Evolutionary conservation across 1,140 invertebrate genomes (phyloP), one percentile per base, ranked within the genome.

Genomic region (Rhopalosiphum padi): DNA sequence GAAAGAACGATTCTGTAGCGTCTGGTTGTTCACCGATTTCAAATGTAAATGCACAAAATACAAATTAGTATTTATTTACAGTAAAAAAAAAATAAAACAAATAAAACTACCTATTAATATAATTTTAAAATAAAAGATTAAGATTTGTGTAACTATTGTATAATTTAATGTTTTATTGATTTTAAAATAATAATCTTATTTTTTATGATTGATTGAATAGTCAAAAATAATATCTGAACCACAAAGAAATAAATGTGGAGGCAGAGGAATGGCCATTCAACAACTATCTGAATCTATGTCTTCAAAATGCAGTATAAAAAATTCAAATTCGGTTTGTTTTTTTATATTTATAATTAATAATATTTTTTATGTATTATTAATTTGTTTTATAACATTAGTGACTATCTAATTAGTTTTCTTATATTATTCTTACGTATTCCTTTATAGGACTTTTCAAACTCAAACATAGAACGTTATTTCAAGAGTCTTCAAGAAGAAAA

Each of bases 241-340:
- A n/a, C 6, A 2, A 35, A 15, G 2, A 51, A 30, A 5, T n/a
- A 87, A 87, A 87, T 87, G 15, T 48, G 86, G 86, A 21, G 43
- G 86, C 21, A 87, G 86, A 51, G 86, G 86, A 87, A 51, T 87
- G 18, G 86, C 86, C 30, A 87, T 87, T 87, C 30, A 21, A 87
- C 46, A 87, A 87, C 3, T 87, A n/a, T 18, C 46, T 48, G 43
- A 87, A 87, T 87, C 86, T 87, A 35, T 87, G 2, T 35, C 86
- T 48, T 21, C 5, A n/a, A 87, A 35, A 7, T 21, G 1, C 46
- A 48, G 25, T 0, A 48, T 51, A 18, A 87, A 87, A n/a, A 51
- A 48, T 35, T 35, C 30, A n/a, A 48, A 48, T 48, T 21, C n/a
- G 86, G 86, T 87, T 51, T 48, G 86, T 87, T 35, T 85, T 87